These are phyloP conservation scores for Glomeris maerens DNA, from an alignment of 1,140 invertebrate species.

Conservation along the genomic window DNA sequence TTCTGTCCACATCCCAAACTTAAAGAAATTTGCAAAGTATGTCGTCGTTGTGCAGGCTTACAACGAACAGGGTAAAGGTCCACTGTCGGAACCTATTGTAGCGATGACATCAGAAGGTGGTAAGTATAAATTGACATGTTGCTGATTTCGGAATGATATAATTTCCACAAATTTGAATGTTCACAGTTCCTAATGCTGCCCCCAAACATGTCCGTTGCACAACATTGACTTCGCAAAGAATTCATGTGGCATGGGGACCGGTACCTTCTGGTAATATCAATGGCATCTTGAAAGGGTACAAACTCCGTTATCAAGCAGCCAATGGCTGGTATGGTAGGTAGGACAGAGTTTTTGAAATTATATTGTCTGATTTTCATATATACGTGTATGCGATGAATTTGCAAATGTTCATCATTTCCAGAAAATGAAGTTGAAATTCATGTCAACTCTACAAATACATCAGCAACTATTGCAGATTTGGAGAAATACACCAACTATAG, in stretches of 20 bases:
- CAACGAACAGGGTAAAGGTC: conserved; percentile 49
- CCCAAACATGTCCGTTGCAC: conserved; percentile 82
- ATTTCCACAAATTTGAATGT: not conserved
- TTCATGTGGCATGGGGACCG: conserved; percentile 82
- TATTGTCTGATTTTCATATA: too few relatives aligned
- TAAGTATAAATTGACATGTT: conserved; percentile 22
- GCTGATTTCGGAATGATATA: not conserved
- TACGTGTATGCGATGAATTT: not conserved
- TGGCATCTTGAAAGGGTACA: conserved; percentile 90
- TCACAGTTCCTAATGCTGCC: conserved; percentile 47
- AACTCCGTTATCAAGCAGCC: conserved; percentile 84
- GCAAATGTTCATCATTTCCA: not conserved
- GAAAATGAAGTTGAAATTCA: not conserved
- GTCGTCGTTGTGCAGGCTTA: conserved; percentile 34
- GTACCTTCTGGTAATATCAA: conserved; percentile 78
- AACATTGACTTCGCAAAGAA: conserved; percentile 80
- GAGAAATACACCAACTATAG: conserved; percentile 1
- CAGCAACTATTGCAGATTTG: not conserved
- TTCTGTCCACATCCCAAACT: conserved; percentile 54
- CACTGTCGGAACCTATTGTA: conserved; percentile 52
- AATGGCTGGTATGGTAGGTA: conserved; percentile 76
- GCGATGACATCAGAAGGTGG: conserved; percentile 67
- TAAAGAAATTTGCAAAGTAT: conserved; percentile 35
- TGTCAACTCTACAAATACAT: not conserved
- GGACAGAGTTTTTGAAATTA: conserved; percentile 15